Conservation (phyloP, 2,113 vertebrate species). For the Sapayoa aenigma region DNA sequence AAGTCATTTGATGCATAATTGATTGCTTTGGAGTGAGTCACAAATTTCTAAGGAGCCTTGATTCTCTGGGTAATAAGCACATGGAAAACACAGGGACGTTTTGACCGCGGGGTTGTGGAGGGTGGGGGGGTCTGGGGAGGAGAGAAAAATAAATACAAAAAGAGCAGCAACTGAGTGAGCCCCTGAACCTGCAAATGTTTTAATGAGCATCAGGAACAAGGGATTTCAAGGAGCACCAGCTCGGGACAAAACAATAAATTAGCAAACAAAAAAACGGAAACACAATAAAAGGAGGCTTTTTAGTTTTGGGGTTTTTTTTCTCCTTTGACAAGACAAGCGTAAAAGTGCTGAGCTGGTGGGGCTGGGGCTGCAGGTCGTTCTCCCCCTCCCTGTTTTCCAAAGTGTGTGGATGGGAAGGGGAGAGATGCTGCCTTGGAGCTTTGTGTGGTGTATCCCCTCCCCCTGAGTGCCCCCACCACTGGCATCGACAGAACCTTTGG, state of each 20-base stretch:
- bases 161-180: background rate
- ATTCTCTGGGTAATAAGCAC: constrained; percentile 63
- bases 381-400: background rate
- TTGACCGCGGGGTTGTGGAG: constrained; percentile 61
- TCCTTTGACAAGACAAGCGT: background rate
- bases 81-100: constrained; percentile 50
- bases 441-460: background rate
- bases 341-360: background rate
- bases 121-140: background rate
- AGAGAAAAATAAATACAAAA: constrained; percentile 46
- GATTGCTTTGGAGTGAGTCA: constrained; percentile 69
- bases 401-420: background rate
- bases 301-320: background rate
- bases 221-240: background rate
- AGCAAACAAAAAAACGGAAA: constrained; percentile 45
- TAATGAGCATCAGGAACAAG: constrained; percentile 61
- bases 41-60: constrained; percentile 67
- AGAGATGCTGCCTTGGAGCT: background rate
- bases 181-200: constrained; percentile 34
- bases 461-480: too few relatives aligned
- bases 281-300: background rate
- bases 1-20: constrained; percentile 80
- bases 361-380: background rate
- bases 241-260: constrained; percentile 60
- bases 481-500: background rate